phyloP scores from a whole-genome alignment of 2,113 vertebrate species.

The Stigmatopora nigra region DNA sequence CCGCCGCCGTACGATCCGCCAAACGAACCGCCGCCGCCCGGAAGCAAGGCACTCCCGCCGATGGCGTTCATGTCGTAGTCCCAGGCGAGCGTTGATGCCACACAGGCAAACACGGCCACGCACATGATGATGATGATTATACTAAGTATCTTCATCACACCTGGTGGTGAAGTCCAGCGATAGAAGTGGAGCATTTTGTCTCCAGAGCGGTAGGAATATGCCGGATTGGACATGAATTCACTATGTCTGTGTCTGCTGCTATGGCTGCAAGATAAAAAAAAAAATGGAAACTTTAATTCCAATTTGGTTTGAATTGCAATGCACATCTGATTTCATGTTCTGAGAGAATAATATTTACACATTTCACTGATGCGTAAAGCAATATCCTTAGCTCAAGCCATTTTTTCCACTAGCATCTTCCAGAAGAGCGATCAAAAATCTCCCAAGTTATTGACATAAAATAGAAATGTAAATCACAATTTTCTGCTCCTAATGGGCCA shows the following conservation, averaged over 20 bases:
- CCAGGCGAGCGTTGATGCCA: slow-evolving; percentile 84
- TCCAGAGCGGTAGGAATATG: slow-evolving; percentile 73
- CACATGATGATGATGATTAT: slow-evolving; percentile 83
- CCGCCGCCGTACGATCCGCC: slow-evolving; percentile 18
- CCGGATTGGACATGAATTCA: slow-evolving; percentile 68
- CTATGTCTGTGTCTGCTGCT: slow-evolving; percentile 70
- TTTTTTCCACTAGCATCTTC: too few relatives aligned
- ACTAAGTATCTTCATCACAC: slow-evolving; percentile 84
- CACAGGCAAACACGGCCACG: slow-evolving; percentile 82
- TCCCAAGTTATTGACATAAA: too few relatives aligned
- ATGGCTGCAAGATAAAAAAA: slow-evolving; percentile 63
- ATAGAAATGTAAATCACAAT: too few relatives aligned
- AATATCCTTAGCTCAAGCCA: too few relatives aligned
- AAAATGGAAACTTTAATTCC: neutral
- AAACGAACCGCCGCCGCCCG: slow-evolving; percentile 20
- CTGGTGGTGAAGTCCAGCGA: slow-evolving; percentile 82
- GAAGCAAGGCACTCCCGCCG: slow-evolving; percentile 53
- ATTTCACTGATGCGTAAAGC: too few relatives aligned
- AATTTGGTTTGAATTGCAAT: too few relatives aligned
- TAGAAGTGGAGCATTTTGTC: slow-evolving; percentile 79
- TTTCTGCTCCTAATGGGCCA: too few relatives aligned
- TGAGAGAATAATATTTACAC: too few relatives aligned
- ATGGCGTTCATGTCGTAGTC: slow-evolving; percentile 71
- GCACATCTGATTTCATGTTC: too few relatives aligned
- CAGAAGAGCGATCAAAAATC: too few relatives aligned